Evolutionary conservation across 2,113 vertebrate species (phyloP).

Genomic region (Ptilorrhoa leucosticta): DNA sequence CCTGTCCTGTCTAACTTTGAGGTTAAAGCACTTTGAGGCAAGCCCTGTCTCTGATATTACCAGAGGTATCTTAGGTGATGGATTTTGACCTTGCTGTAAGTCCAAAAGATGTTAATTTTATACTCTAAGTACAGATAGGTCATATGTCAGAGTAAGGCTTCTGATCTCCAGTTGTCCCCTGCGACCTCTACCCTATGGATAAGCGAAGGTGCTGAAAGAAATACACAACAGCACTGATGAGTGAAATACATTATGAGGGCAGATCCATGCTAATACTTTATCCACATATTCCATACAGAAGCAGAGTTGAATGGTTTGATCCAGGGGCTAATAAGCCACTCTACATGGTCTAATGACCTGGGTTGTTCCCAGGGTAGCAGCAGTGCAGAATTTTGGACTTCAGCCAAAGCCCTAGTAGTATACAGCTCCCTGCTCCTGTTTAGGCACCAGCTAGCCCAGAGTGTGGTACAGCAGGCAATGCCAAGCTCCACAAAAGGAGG

Average conservation of each 20-base stretch:
- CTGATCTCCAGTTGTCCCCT: not conserved
- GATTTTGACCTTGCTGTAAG: not conserved
- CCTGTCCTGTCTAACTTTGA: not conserved
- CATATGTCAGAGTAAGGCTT: not conserved
- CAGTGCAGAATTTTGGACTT: not conserved
- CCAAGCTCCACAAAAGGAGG: not conserved
- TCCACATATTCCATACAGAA: not conserved
- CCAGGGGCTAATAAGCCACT: not conserved
- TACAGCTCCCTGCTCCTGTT: not conserved
- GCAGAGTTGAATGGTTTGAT: not conserved
- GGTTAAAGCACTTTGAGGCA: not conserved
- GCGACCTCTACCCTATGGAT: not conserved
- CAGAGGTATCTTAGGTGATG: not conserved
- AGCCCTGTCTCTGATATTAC: not conserved
- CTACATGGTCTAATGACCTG: not conserved
- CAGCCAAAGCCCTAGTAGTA: not conserved
- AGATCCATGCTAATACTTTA: not conserved
- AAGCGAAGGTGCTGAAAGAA: not conserved
- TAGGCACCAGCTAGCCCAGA: not conserved
- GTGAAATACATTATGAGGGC: not conserved
- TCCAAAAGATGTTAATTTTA: not conserved
- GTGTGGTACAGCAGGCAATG: rapidly evolving
- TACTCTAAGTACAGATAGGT: not conserved
- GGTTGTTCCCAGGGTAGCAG: not conserved
- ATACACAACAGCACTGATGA: not conserved